These are phyloP conservation scores for Mactra quadrangularis DNA, from an alignment of 1,140 invertebrate genomes.

Conservation along the genomic window DNA sequence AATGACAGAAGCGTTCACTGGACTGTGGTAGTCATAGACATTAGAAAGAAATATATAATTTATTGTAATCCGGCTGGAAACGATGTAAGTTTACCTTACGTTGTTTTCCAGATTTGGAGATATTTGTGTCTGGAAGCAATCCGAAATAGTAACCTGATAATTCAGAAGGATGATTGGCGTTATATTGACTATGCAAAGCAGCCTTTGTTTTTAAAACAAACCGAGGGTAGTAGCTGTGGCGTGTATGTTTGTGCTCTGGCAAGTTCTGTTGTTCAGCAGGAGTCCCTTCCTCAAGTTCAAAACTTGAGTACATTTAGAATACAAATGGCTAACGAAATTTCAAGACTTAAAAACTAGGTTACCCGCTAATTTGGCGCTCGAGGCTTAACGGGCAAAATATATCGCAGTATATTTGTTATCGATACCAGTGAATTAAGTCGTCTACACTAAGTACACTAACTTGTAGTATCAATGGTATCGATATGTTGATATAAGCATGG, in stretches of 20 bases:
- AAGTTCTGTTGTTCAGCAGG: neutral
- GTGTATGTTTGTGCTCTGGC: conserved; percentile 17
- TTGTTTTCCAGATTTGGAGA: conserved; percentile 15
- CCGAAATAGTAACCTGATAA: neutral
- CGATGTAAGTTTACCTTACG: neutral
- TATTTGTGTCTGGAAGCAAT: conserved; percentile 11
- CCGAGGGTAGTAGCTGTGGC: conserved; percentile 21
- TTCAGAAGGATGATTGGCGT: neutral
- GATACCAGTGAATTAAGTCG: no score
- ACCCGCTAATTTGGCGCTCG: no score
- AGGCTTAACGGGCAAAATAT: no score
- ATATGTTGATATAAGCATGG: no score
- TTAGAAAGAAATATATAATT: neutral
- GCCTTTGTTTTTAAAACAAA: conserved; percentile 5
- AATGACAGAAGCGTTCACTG: conserved; percentile 8
- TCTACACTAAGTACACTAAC: no score
- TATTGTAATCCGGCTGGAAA: conserved; percentile 4
- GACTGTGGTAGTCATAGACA: conserved; percentile 11
- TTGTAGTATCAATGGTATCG: no score
- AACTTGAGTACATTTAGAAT: no score
- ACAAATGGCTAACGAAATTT: no score
- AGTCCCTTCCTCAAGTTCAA: no score
- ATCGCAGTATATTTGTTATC: no score
- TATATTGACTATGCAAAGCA: neutral
- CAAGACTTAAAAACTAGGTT: no score